These are phyloP conservation scores for Atta cephalotes DNA, from an alignment of 1,140 invertebrate genomes.

Conservation along the genomic window DNA sequence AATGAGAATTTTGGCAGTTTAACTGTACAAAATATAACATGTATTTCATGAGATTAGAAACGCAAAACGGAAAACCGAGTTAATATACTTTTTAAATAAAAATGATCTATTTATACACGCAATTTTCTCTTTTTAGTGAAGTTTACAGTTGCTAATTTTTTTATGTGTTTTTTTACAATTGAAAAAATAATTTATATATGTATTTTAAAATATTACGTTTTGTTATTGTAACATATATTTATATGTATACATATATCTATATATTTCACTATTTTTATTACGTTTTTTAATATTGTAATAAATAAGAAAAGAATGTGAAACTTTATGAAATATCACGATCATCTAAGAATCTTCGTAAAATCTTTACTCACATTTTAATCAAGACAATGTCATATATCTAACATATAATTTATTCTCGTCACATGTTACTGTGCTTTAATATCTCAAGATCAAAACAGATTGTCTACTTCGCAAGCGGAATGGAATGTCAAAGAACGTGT, in stretches of 20 bases:
- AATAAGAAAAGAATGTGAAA: neutral
- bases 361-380: slow-evolving; percentile 14
- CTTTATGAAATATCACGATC: neutral
- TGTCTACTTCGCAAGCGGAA: slow-evolving; percentile 20
- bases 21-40: neutral
- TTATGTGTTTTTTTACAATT: neutral
- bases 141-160: neutral
- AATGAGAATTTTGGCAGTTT: neutral
- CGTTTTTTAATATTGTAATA: neutral
- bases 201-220: neutral
- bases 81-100: neutral
- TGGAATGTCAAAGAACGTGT: slow-evolving; percentile 38
- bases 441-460: slow-evolving; percentile 49
- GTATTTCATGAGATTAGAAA: neutral
- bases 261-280: neutral
- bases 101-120: neutral
- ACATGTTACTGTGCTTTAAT: slow-evolving; percentile 33
- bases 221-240: neutral
- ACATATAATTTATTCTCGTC: slow-evolving; percentile 48
- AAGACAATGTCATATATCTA: neutral
- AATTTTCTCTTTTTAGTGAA: neutral
- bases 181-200: neutral
- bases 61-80: neutral
- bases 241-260: neutral
- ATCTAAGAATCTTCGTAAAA: slow-evolving; percentile 10